Evolutionary conservation across 1,140 invertebrate genomes (phyloP).

Genomic region (Solenopsis fugax): DNA sequence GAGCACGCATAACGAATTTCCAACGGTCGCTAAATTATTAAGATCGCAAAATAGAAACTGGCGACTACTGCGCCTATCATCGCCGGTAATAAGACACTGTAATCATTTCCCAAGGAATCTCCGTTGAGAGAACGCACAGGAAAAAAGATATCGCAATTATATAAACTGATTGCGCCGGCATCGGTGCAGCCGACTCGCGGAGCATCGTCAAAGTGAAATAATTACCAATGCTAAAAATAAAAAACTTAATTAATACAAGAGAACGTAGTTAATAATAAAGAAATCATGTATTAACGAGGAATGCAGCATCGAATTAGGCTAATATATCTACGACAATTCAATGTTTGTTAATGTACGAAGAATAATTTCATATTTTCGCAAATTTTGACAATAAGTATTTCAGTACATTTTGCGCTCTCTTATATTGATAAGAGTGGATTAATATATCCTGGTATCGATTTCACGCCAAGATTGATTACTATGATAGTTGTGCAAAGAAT

Average conservation of each 20-base stretch:
- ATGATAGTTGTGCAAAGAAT: slow-evolving; percentile 19
- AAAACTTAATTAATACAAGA: neutral
- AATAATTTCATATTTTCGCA: neutral
- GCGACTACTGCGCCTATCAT: neutral
- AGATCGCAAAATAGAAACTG: neutral
- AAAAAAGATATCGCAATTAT: slow-evolving; percentile 19
- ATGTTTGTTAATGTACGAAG: too few species aligned
- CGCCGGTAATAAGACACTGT: neutral
- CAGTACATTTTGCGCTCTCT: neutral
- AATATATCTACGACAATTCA: too few species aligned
- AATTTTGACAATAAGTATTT: neutral
- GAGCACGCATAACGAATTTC: neutral
- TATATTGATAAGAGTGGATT: slow-evolving; percentile 31
- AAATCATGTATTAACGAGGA: too few species aligned
- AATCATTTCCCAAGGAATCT: slow-evolving; percentile 20
- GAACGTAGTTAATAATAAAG: too few species aligned
- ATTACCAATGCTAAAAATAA: neutral
- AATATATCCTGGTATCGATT: slow-evolving; percentile 32
- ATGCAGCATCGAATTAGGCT: too few species aligned
- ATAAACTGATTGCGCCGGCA: neutral
- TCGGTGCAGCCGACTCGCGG: neutral
- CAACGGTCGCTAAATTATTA: neutral
- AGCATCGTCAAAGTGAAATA: neutral
- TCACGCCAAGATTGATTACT: slow-evolving; percentile 52
- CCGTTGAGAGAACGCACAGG: neutral